A percentile compares a stretch with the other conserved stretches of the same genome.
Evolutionary conservation across 1,140 invertebrate species (phyloP).

Genomic region (Drosophila baimaii): DNA sequence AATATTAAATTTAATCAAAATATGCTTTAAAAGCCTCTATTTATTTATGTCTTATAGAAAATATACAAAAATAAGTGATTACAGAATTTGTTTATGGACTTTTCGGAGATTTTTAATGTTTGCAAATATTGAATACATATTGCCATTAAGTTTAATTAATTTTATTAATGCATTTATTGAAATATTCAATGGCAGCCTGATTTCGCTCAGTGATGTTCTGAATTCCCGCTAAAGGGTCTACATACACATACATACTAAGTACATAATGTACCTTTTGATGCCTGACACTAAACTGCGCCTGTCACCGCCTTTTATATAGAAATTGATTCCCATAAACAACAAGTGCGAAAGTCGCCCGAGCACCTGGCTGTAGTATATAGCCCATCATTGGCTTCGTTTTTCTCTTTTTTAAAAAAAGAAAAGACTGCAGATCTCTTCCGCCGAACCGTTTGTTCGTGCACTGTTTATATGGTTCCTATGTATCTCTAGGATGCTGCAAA

Average conservation of each 20-base stretch:
- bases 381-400: constrained; percentile 13
- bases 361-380: constrained; percentile 17
- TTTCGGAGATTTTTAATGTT: too few relatives aligned
- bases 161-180: too few relatives aligned
- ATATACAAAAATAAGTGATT: too few relatives aligned
- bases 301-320: constrained; percentile 6
- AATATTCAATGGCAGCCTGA: background rate
- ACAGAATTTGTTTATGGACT: background rate
- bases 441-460: constrained; percentile 1
- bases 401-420: background rate
- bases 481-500: background rate
- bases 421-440: background rate
- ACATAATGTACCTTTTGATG: constrained; percentile 7
- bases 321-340: constrained; percentile 34
- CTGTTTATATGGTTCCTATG: background rate
- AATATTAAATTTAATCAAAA: background rate
- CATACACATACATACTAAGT: background rate
- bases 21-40: too few relatives aligned
- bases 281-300: constrained; percentile 22
- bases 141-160: too few relatives aligned
- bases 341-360: constrained; percentile 7
- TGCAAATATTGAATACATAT: too few relatives aligned
- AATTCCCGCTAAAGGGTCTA: background rate
- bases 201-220: constrained; percentile 2
- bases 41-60: too few relatives aligned